Evolutionary conservation across 2,888 invertebrate genomes (phyloP).

Genomic region (Gymnoscelis rufifasciata): DNA sequence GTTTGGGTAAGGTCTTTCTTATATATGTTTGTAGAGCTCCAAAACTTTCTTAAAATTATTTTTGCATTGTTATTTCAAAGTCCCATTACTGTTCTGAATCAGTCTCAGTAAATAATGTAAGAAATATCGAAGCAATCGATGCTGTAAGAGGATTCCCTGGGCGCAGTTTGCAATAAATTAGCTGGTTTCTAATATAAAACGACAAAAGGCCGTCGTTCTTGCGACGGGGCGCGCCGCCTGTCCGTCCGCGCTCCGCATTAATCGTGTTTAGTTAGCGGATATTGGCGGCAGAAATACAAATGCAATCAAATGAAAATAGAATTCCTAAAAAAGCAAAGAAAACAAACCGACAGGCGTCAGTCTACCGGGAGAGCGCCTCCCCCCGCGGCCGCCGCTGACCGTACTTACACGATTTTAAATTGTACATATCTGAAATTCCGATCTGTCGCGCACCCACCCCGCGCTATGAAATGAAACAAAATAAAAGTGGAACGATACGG

Average conservation of each 20-base stretch:
- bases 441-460: slow-evolving; percentile 77
- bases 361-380: slow-evolving; percentile 61
- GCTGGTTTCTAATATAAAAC: slow-evolving; percentile 76
- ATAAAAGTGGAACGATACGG: slow-evolving; percentile 72
- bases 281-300: slow-evolving; percentile 79
- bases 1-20: too few relatives aligned
- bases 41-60: slow-evolving; percentile 9
- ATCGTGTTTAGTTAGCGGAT: slow-evolving; percentile 81
- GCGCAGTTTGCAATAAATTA: slow-evolving; percentile 77
- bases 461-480: slow-evolving; percentile 79
- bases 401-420: slow-evolving; percentile 80
- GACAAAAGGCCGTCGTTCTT: slow-evolving; percentile 70
- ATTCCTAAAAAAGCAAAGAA: slow-evolving; percentile 77
- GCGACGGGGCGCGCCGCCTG: slow-evolving; percentile 50
- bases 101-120: slow-evolving; percentile 40
- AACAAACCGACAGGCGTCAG: slow-evolving; percentile 78
- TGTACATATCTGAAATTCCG: slow-evolving; percentile 80
- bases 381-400: slow-evolving; percentile 61
- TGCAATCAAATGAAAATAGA: slow-evolving; percentile 80
- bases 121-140: slow-evolving; percentile 41
- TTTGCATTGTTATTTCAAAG: slow-evolving; percentile 13
- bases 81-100: slow-evolving; percentile 23
- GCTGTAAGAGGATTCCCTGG: slow-evolving; percentile 60
- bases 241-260: slow-evolving; percentile 76
- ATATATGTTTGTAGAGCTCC: too few relatives aligned